Base-by-base conservation (phyloP, 2,888 invertebrate species). In the Anticlea derivata region DNA sequence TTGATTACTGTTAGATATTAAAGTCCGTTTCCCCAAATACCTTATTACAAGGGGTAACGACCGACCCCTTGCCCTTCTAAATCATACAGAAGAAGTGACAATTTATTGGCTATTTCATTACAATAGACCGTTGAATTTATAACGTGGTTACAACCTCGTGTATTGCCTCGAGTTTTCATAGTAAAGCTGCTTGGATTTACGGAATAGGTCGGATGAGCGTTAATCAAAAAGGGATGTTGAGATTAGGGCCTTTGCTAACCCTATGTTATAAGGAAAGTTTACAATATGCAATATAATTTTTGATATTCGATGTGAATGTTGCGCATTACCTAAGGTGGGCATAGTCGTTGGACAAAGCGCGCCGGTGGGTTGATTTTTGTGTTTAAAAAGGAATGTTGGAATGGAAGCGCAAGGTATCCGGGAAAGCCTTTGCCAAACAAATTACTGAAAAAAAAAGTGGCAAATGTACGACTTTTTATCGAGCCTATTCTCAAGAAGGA, bases 81-180 rank as follows among this genome's bases (percentile, higher is more conserved):
- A 56, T 63, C 50, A 65, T 49, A 59, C 61, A 45, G 50, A 55
- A 62, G 75, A 75, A 70, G 74, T 75, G 85, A 83, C 84, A 83
- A 90, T 89, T 88, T 89, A 89, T 89, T 87, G 81, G 79, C 74
- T 70, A 83, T 83, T 79, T 73, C 72, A 75, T 72, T 67, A 89
- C 84, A 88, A 90, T 78, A 67, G 75, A 58, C 59, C 63, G 65
- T 71, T 73, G 78, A 81, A 87, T 89, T 88, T 89, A 90, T 85
- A 67, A 83, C 75, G 87, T 88, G 89, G 80, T 86, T 88, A 90
- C 75, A 74, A 73, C 65, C 70, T n/a, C 56, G 60, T 64, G 72
- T 78, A 74, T 70, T 65, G 54, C 63, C 58, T 70, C 60, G 63
- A 65, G 71, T 75, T 76, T 78, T 66, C 60, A 57, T 63, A 60